Conservation (phyloP, 2,888 invertebrate genomes). For the Litoditis marina region DNA sequence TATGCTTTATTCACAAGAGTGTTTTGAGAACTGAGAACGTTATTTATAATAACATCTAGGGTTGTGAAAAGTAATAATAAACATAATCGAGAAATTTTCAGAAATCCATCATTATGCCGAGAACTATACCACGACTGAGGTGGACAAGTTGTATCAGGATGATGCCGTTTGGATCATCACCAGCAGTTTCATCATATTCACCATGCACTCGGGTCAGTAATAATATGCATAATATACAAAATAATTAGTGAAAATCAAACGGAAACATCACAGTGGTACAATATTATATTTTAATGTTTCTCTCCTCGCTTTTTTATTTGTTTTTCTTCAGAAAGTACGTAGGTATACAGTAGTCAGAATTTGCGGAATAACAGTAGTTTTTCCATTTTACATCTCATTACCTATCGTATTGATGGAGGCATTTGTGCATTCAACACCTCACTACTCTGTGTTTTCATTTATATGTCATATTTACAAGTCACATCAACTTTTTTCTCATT, state of each 20-base stretch:
- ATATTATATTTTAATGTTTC: neutral
- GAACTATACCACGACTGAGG: constrained; percentile 24
- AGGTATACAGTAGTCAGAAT: too few relatives aligned
- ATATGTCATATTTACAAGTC: too few relatives aligned
- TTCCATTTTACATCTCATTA: too few relatives aligned
- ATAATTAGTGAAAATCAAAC: neutral
- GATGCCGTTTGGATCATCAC: constrained; percentile 59
- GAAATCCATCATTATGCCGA: constrained; percentile 46
- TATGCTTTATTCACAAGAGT: too few relatives aligned
- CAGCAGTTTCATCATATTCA: constrained; percentile 56
- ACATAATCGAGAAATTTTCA: too few relatives aligned
- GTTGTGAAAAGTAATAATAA: neutral
- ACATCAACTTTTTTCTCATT: too few relatives aligned
- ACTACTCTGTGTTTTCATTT: too few relatives aligned
- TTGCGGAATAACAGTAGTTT: too few relatives aligned
- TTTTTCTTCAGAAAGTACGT: neutral
- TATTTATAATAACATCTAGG: too few relatives aligned
- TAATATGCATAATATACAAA: neutral
- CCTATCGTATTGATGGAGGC: too few relatives aligned
- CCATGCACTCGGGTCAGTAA: constrained; percentile 55
- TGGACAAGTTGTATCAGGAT: constrained; percentile 51
- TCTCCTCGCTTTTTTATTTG: neutral
- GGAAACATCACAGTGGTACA: neutral
- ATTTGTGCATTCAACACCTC: too few relatives aligned
- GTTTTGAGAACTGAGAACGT: too few relatives aligned